Conservation (phyloP, 2,797 vertebrate species). For the Synaphobranchus kaupii region DNA sequence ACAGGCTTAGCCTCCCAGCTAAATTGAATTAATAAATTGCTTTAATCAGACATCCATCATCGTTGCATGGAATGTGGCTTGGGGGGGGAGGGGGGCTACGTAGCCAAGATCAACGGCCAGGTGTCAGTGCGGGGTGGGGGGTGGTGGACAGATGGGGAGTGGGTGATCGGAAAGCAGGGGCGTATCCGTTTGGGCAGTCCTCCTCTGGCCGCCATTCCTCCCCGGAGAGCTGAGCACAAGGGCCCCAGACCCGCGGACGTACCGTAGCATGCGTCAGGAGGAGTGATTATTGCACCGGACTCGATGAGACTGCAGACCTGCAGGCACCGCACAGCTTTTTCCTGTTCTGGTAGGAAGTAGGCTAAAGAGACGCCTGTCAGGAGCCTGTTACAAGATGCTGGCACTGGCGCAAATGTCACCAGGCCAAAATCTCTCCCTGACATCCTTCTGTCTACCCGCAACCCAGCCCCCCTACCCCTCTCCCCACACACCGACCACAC, state of each 20-base stretch:
- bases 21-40: conserved; percentile 83
- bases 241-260: neutral
- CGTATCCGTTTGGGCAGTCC: neutral
- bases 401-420: neutral
- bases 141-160: neutral
- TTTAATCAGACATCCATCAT: conserved; percentile 83
- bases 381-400: neutral
- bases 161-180: neutral
- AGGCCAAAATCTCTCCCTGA: neutral
- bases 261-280: neutral
- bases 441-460: neutral
- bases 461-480: too few species aligned
- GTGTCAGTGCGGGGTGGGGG: conserved; percentile 72
- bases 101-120: conserved; percentile 66
- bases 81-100: conserved; percentile 27
- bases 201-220: neutral
- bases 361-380: neutral
- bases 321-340: neutral
- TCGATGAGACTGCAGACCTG: neutral
- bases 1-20: conserved; percentile 81
- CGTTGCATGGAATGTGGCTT: conserved; percentile 53
- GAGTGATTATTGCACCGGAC: neutral
- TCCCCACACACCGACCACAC: conserved; percentile 15
- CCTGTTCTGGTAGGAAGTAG: neutral
- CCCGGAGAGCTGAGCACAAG: neutral